These are phyloP conservation scores for Odontothrips loti DNA, from an alignment of 2,888 invertebrate genomes.

Conservation along the genomic window DNA sequence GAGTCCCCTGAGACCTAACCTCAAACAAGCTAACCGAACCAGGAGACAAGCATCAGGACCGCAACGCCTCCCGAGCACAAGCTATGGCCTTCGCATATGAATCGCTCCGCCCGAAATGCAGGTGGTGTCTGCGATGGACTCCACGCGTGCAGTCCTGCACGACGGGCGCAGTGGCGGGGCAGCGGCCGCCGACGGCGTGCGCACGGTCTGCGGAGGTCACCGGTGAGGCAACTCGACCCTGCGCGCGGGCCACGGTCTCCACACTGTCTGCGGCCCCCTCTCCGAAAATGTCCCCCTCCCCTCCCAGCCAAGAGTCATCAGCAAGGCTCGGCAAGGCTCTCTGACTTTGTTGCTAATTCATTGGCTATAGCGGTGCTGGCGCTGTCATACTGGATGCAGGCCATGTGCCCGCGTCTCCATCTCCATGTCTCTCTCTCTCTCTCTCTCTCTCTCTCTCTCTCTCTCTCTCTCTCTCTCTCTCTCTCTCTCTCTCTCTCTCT, in stretches of 20 bases:
- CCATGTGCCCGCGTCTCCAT: neutral
- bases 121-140: too few relatives aligned
- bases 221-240: conserved; percentile 2
- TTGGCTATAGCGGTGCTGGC: neutral
- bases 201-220: neutral
- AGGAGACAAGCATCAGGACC: too few relatives aligned
- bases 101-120: too few relatives aligned
- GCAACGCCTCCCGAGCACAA: too few relatives aligned
- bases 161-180: neutral
- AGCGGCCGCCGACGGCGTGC: neutral
- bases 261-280: neutral
- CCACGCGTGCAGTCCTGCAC: too few relatives aligned
- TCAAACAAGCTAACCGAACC: too few relatives aligned
- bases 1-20: too few relatives aligned
- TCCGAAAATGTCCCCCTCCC: neutral
- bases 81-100: too few relatives aligned
- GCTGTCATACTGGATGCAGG: neutral
- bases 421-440: neutral
- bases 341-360: conserved; percentile 16
- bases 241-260: neutral
- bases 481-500: neutral
- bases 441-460: neutral
- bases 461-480: conserved; percentile 2
- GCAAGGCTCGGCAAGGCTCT: neutral
- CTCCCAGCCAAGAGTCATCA: too few relatives aligned